A percentile compares a stretch with the other conserved stretches of the same genome.
phyloP scores from a whole-genome alignment of 2,797 vertebrate genomes.

The Acropternis orthonyx region DNA sequence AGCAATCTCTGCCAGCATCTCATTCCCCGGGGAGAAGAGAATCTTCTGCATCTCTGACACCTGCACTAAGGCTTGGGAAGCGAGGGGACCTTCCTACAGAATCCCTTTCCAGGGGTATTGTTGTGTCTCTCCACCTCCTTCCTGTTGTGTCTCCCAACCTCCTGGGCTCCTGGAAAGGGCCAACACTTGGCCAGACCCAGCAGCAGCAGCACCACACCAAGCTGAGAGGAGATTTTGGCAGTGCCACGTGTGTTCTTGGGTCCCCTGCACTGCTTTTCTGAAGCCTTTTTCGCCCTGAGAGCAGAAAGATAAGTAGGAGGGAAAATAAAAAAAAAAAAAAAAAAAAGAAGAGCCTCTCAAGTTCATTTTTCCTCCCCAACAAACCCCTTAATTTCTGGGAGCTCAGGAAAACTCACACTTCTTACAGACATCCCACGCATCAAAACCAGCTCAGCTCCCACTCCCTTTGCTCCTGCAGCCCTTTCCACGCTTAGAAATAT shows the following conservation, averaged over 20 bases:
- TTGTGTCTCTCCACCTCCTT: background rate
- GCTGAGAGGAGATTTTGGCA: background rate
- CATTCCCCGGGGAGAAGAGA: background rate
- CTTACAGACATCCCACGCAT: background rate
- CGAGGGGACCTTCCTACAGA: rapidly evolving
- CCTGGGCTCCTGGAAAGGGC: background rate
- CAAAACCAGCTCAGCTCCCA: rapidly evolving
- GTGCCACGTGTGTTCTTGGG: background rate
- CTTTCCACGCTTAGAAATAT: too few species aligned
- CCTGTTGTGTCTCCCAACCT: background rate
- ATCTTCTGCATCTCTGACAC: background rate
- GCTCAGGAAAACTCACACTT: background rate
- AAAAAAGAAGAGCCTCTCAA: background rate
- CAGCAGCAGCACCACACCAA: background rate
- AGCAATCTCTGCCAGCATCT: background rate
- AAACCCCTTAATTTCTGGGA: background rate
- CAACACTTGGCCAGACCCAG: background rate
- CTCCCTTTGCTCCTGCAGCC: too few species aligned
- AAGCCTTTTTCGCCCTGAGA: background rate
- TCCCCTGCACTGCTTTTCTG: background rate
- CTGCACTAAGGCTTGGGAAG: background rate
- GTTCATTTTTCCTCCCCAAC: background rate
- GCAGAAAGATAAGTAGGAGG: background rate
- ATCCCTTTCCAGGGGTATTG: background rate
- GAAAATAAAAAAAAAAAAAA: background rate